phyloP scores from a whole-genome alignment of 2,888 invertebrate species.

The Hydropsyche betteni region DNA sequence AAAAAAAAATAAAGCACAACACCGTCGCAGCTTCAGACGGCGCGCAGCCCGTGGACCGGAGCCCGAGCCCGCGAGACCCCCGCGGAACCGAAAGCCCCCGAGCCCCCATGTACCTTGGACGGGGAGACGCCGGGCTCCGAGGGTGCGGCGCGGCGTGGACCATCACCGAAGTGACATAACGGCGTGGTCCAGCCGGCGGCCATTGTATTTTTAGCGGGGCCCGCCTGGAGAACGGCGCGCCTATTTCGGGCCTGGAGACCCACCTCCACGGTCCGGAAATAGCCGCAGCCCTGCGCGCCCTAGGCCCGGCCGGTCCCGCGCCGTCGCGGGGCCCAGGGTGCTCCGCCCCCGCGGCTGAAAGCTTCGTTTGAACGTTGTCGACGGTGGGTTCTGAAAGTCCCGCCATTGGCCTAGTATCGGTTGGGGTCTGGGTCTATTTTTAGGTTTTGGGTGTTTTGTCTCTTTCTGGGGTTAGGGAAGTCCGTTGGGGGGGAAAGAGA shows the following conservation, averaged over 20 bases:
- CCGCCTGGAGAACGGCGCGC: constrained; percentile 69
- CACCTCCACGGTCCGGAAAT: constrained; percentile 33
- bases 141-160: too few relatives aligned
- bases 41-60: too few relatives aligned
- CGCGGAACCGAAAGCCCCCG: too few relatives aligned
- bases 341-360: not conserved
- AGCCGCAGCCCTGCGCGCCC: constrained; percentile 4
- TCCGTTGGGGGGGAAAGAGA: too few relatives aligned
- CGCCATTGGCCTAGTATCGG: not conserved
- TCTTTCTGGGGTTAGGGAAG: not conserved
- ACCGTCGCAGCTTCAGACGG: too few relatives aligned
- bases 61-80: too few relatives aligned
- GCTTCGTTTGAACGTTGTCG: not conserved
- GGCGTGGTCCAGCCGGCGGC: constrained; percentile 54
- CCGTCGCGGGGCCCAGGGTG: not conserved
- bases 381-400: not conserved
- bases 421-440: not conserved
- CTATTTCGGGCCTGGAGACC: constrained; percentile 67
- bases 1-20: too few relatives aligned
- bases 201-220: constrained; percentile 67
- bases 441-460: not conserved
- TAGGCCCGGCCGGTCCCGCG: not conserved
- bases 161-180: constrained; percentile 2
- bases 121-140: too few relatives aligned
- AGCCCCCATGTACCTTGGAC: too few relatives aligned